phyloP scores from a whole-genome alignment of 2,113 vertebrate genomes.

The Thomomys bottae region DNA sequence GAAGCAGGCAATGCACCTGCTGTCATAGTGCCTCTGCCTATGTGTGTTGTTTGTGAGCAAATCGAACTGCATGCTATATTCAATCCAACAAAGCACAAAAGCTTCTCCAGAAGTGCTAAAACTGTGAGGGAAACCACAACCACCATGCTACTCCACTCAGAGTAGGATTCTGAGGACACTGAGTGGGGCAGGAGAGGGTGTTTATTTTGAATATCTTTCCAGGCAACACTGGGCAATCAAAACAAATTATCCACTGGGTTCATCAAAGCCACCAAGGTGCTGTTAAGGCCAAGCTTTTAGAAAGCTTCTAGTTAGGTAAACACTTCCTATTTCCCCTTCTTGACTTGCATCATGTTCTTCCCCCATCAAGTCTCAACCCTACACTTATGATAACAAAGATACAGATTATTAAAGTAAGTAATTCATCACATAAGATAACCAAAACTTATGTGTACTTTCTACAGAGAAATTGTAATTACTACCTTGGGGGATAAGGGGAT shows the following conservation, averaged over 20 bases:
- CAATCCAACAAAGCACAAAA: not conserved
- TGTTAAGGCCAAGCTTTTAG: not conserved
- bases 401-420: not conserved
- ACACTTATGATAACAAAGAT: not conserved
- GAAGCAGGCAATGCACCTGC: not conserved
- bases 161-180: not conserved
- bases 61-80: not conserved
- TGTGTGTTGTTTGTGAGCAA: not conserved
- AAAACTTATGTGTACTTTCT: not conserved
- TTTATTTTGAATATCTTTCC: not conserved
- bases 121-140: not conserved
- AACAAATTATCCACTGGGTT: rapidly evolving
- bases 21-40: not conserved
- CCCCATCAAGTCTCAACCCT: not conserved
- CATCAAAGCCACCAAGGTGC: not conserved
- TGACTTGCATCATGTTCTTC: not conserved
- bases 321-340: not conserved
- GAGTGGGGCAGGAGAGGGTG: not conserved
- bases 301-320: not conserved
- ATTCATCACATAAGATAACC: not conserved
- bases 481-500: not conserved
- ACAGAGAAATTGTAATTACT: not conserved
- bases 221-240: not conserved
- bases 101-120: not conserved
- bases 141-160: too few species aligned